A percentile compares a stretch with the other conserved stretches of the same genome.
These are phyloP conservation scores for Mastigias papua DNA, from an alignment of 30 jellyfish, hydroid and myxozoan species.

Conservation along the genomic window DNA sequence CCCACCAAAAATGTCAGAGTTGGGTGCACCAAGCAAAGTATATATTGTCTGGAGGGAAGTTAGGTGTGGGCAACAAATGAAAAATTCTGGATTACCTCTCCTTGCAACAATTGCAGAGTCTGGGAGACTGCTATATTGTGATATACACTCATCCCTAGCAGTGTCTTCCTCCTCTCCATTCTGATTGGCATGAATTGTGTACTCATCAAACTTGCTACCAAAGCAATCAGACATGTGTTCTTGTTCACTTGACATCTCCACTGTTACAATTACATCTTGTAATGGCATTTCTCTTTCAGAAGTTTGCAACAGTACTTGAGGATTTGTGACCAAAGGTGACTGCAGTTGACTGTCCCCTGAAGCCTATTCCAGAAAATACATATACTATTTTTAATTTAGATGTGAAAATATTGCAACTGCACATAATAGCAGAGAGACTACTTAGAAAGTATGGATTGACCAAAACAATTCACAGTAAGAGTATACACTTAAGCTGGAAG, in stretches of 20 bases:
- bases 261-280: background rate
- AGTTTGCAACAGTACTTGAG: background rate
- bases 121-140: background rate
- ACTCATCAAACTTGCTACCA: background rate
- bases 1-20: too few species aligned
- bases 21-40: too few species aligned
- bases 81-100: too few species aligned
- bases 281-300: background rate
- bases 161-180: background rate
- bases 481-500: too few species aligned
- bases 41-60: too few species aligned
- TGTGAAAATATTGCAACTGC: too few species aligned
- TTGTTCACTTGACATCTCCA: background rate
- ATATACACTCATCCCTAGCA: too few species aligned
- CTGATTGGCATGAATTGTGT: background rate
- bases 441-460: too few species aligned
- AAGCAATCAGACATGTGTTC: background rate
- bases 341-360: conserved; percentile 14
- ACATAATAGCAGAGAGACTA: too few species aligned
- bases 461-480: too few species aligned
- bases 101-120: background rate
- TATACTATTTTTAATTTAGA: too few species aligned
- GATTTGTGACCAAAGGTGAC: background rate
- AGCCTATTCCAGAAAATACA: conserved; percentile 1
- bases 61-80: too few species aligned